These are phyloP conservation scores for Julus scanicus DNA, from an alignment of 2,888 invertebrate genomes.

Conservation along the genomic window DNA sequence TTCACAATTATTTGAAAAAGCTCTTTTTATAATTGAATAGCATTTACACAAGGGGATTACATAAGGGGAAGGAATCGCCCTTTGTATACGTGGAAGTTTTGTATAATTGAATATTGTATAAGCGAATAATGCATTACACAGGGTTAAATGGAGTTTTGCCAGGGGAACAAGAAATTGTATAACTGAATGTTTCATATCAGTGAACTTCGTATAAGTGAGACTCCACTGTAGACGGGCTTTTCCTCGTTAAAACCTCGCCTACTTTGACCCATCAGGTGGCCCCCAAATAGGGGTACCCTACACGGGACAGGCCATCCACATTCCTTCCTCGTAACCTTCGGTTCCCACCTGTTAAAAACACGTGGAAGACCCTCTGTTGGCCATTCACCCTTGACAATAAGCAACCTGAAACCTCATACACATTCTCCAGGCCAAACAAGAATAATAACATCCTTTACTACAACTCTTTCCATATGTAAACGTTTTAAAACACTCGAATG, in stretches of 20 bases:
- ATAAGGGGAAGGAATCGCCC: too few species aligned
- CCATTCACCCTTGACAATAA: slow-evolving; percentile 2
- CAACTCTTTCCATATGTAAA: neutral
- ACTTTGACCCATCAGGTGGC: neutral
- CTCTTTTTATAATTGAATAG: too few species aligned
- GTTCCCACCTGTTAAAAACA: neutral
- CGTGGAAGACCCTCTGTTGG: neutral
- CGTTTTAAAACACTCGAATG: neutral
- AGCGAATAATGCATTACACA: too few species aligned
- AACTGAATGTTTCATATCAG: neutral
- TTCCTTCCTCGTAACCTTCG: slow-evolving; percentile 11
- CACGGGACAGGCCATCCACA: slow-evolving; percentile 11
- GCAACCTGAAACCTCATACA: neutral
- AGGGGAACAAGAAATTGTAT: too few species aligned
- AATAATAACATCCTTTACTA: neutral
- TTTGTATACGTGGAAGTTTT: too few species aligned
- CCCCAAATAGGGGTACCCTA: neutral
- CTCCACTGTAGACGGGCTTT: too few species aligned
- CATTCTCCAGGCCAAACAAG: neutral
- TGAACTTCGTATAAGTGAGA: too few species aligned
- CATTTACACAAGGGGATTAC: too few species aligned
- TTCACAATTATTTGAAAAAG: too few species aligned
- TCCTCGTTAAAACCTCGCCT: neutral
- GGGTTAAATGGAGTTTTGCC: too few species aligned
- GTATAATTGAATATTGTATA: too few species aligned